phyloP scores from a whole-genome alignment of 2,888 invertebrate species.

The Thalpophila matura region DNA sequence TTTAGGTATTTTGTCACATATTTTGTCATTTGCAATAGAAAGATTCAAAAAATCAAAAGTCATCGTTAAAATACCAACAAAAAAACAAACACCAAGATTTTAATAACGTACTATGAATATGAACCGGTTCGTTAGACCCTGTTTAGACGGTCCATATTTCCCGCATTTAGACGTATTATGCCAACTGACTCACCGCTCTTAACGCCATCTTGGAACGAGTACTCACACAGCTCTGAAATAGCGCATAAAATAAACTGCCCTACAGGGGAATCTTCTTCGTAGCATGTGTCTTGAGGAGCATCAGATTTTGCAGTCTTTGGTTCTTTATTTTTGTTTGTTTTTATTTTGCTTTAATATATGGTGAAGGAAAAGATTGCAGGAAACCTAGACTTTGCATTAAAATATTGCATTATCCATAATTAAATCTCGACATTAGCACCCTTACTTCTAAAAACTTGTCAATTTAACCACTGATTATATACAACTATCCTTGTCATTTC shows the following conservation, averaged over 20 bases:
- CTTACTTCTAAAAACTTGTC: too few species aligned
- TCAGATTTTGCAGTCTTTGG: conserved; percentile 28
- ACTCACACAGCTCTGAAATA: conserved; percentile 16
- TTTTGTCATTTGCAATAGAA: too few species aligned
- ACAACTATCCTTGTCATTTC: too few species aligned
- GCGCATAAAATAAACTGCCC: conserved; percentile 51
- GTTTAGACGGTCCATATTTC: conserved; percentile 21
- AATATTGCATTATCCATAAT: too few species aligned
- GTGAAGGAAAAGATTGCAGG: background rate
- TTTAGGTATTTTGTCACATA: too few species aligned
- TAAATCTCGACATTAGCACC: too few species aligned
- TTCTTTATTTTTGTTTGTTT: conserved; percentile 11
- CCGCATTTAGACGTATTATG: conserved; percentile 37
- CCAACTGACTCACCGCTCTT: conserved; percentile 33
- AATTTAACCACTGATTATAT: too few species aligned
- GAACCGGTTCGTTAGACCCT: conserved; percentile 16
- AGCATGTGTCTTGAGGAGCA: conserved; percentile 24
- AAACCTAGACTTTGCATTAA: too few species aligned
- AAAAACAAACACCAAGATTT: background rate
- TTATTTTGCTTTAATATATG: conserved; percentile 26
- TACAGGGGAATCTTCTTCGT: conserved; percentile 38
- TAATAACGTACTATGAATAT: background rate
- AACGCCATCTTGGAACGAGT: conserved; percentile 38
- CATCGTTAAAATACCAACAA: background rate
- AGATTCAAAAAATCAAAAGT: too few species aligned